Conservation (phyloP, 37 sponge, comb jelly and placozoan genomes). For the Halisarca cf. caerulea region DNA sequence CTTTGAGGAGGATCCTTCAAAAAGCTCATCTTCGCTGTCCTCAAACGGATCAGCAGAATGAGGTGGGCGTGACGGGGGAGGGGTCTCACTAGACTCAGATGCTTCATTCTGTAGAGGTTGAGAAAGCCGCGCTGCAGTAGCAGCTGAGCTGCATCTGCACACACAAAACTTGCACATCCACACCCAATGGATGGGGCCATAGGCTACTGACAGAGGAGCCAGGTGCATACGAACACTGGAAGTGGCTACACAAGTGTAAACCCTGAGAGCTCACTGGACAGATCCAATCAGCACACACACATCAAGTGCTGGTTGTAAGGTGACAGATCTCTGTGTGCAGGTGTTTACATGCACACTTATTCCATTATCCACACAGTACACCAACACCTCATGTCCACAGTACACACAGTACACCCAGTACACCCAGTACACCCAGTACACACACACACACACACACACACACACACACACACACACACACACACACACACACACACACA, state of each 20-base stretch:
- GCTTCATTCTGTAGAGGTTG: background rate
- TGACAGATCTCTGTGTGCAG: too few relatives aligned
- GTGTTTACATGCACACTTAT: too few relatives aligned
- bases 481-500: too few relatives aligned
- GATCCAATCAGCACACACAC: constrained; percentile 2
- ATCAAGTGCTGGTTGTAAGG: background rate
- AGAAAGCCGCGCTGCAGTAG: background rate
- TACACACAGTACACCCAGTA: too few relatives aligned
- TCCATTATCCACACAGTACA: too few relatives aligned
- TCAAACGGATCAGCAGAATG: background rate
- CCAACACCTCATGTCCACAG: too few relatives aligned
- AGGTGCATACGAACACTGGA: background rate
- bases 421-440: too few relatives aligned
- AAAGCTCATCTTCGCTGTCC: constrained; percentile 27
- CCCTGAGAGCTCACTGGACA: background rate
- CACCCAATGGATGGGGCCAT: background rate
- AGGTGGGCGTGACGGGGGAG: background rate
- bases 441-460: too few relatives aligned
- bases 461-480: too few relatives aligned
- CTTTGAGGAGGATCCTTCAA: background rate
- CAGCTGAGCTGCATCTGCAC: background rate
- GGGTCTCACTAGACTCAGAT: background rate
- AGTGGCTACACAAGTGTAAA: background rate
- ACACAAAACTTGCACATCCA: background rate
- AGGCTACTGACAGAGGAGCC: background rate